These are phyloP conservation scores for Lepidurus arcticus DNA, from an alignment of 1,140 invertebrate species.

Conservation along the genomic window DNA sequence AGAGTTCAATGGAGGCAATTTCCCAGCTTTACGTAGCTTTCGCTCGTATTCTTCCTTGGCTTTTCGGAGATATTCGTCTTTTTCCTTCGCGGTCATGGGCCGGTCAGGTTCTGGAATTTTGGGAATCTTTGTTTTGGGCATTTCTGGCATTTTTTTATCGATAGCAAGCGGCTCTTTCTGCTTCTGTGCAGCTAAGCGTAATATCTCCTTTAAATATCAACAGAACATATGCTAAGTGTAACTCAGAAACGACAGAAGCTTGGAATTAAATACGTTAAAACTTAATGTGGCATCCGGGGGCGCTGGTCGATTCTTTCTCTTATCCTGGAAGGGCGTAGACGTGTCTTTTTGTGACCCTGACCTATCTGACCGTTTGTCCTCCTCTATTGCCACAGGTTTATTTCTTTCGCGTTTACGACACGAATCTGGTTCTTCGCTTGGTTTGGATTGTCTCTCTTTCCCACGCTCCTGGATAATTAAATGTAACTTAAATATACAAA, in stretches of 20 bases:
- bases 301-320: slow-evolving; percentile 44
- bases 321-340: slow-evolving; percentile 27
- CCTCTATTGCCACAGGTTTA: slow-evolving; percentile 31
- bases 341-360: slow-evolving; percentile 29
- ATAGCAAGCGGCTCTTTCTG: slow-evolving; percentile 65
- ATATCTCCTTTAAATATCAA: slow-evolving; percentile 54
- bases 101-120: slow-evolving; percentile 55
- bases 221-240: neutral
- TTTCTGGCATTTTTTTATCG: slow-evolving; percentile 54
- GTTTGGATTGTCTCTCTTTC: slow-evolving; percentile 46
- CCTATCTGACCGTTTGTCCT: slow-evolving; percentile 25
- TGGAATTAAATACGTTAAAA: slow-evolving; percentile 26
- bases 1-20: slow-evolving; percentile 30
- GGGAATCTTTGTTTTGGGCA: slow-evolving; percentile 44
- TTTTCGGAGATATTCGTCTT: slow-evolving; percentile 59
- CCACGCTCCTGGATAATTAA: slow-evolving; percentile 45
- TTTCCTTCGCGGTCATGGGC: slow-evolving; percentile 72
- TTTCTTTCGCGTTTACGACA: slow-evolving; percentile 26
- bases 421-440: slow-evolving; percentile 53
- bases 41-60: slow-evolving; percentile 43
- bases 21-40: slow-evolving; percentile 33
- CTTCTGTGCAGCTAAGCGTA: slow-evolving; percentile 75
- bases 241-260: no score
- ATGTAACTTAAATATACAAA: slow-evolving; percentile 37
- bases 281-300: slow-evolving; percentile 56